These are phyloP conservation scores for Gryllus bimaculatus DNA, from an alignment of 1,140 invertebrate species.

Conservation along the genomic window DNA sequence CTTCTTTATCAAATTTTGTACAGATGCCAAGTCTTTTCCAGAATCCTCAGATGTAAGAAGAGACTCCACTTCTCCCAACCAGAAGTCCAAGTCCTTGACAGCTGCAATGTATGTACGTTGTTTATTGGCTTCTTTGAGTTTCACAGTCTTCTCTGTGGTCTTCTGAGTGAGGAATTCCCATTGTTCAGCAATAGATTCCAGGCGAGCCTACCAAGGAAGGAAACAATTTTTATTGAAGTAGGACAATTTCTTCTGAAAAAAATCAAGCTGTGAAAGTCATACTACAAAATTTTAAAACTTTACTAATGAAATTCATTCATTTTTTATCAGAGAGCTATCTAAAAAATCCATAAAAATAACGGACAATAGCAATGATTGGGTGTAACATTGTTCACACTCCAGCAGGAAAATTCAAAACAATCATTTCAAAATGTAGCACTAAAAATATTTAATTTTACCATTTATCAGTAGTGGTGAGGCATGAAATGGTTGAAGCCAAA, in stretches of 20 bases:
- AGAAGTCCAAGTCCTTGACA: conserved; percentile 99
- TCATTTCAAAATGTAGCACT: too few species aligned
- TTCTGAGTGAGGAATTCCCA: conserved; percentile 98
- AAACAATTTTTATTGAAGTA: not conserved
- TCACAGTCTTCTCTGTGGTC: conserved; percentile 94
- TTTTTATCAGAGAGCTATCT: too few species aligned
- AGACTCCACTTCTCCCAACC: conserved; percentile 98
- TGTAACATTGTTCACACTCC: too few species aligned
- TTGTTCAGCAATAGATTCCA: conserved; percentile 93
- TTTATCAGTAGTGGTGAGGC: too few species aligned
- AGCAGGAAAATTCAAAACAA: too few species aligned
- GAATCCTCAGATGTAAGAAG: conserved; percentile 93
- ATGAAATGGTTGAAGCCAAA: too few species aligned
- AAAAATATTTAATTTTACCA: too few species aligned
- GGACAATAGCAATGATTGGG: too few species aligned
- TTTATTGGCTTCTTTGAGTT: conserved; percentile 97
- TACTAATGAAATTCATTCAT: too few species aligned
- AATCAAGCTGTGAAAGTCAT: not conserved
- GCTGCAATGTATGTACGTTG: conserved; percentile 98
- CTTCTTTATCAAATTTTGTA: conserved; percentile 99
- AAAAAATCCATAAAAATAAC: too few species aligned
- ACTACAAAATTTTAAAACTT: too few species aligned
- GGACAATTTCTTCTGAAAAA: not conserved
- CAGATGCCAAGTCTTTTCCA: conserved; percentile 95
- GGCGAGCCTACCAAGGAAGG: conserved; percentile 39